Base-by-base conservation (phyloP, 2,797 vertebrate genomes). In the Lindbergichthys nudifrons region DNA sequence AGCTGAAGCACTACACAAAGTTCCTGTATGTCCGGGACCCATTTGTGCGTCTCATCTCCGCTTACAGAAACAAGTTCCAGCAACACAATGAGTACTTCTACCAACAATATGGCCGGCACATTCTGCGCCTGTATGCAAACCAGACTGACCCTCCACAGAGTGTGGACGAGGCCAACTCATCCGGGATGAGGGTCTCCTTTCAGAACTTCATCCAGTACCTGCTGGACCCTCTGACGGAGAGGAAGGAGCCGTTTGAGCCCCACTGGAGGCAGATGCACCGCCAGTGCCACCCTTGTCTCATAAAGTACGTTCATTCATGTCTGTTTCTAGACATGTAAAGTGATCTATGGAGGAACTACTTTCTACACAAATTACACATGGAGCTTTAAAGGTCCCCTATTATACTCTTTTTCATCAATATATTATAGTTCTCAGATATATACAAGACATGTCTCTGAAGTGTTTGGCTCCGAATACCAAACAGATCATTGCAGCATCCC, bases 1-100 rank as follows among this genome's bases (percentile, higher is more conserved):
- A 95, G 76, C 92, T 99, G 67, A 95, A 96, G 87, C 95, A 96
- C 51, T 98, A 98, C 90, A 98, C 96, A 23, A 99, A 98, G 90
- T 97, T 98, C 86, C 88, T 98, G 46, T 98, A 97, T 0, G 96
- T 98, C 4, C 92, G 96, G 0, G 96, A 98, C 82, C 97, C 97
- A n/a, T 97, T 98, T 0, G 94, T 97, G 2, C 95, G 96, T 48
- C 96, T 98, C 83, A 96, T 98, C 88, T 98, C 97, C 0, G 97
- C 97, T 73, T 98, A 96, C 73, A 93, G 96, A 81, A 95, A 96
- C 94, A 98, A 98, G 75, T 96, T 98, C 3, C 91, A 91, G 75
- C 68, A 89, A 72, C 79, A 92, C 81, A 95, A 97, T 0, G 89
- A 96, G 30, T 93, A 95, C 18, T 97, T 94, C 90, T 98, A 97